Percentiles rank a stretch among this genome's conserved stretches.
Evolutionary conservation across 2,113 vertebrate genomes (phyloP).

Genomic region (Leucopsar rothschildi): DNA sequence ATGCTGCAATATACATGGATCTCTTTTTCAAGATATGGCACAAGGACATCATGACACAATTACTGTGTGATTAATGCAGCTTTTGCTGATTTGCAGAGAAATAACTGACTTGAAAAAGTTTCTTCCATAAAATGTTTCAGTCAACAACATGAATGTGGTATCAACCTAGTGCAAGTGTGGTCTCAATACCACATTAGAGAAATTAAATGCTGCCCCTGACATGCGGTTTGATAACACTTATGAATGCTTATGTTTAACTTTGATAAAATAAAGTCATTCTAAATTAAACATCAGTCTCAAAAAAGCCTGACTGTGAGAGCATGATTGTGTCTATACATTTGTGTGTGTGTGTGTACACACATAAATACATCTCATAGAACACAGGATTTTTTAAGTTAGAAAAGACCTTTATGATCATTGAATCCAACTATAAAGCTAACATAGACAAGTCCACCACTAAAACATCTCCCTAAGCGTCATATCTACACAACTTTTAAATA

Average conservation of each 20-base stretch:
- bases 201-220: neutral
- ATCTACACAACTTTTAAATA: neutral
- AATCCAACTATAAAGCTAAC: neutral
- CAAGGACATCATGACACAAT: neutral
- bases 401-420: neutral
- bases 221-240: neutral
- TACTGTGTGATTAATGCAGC: neutral
- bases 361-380: neutral
- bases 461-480: neutral
- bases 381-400: neutral
- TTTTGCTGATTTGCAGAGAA: constrained; percentile 1
- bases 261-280: neutral
- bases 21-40: neutral
- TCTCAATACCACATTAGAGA: neutral
- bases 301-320: neutral
- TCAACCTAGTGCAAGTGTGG: neutral
- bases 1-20: neutral
- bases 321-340: neutral
- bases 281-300: neutral
- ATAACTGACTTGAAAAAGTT: neutral
- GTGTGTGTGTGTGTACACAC: neutral
- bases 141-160: neutral
- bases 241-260: neutral
- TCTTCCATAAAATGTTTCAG: neutral
- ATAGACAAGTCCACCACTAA: neutral